Evolutionary conservation across 2,888 invertebrate genomes (phyloP), one percentile per base, ranked within the genome.

Genomic region (Steinernema scapterisci): DNA sequence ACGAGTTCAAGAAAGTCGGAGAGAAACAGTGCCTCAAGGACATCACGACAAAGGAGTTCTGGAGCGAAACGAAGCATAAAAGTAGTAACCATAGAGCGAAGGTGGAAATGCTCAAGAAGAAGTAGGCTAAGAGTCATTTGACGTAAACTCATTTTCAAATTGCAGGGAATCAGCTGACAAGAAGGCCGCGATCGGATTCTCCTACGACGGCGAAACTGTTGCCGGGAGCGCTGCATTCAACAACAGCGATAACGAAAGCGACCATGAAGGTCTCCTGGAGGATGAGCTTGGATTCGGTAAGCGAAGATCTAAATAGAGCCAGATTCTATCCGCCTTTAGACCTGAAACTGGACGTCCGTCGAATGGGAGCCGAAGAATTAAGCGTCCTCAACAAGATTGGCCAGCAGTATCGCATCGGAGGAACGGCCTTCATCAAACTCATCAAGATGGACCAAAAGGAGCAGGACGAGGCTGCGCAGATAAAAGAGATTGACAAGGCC

Each of bases 401-500:
- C n/a, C 81, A 83, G 76, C 78, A 79, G 25, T 84, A 78, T 71
- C 80, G 54, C 25, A 72, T 79, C 70, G 75, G 72, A 13, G 70
- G 76, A 1, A 79, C 76, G 16, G 71, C 76, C 9, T 79, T 79
- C 38, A 7, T 56, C 16, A 46, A 46, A 43, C 56, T 84, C n/a
- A 75, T 83, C 31, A 73, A 75, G 71, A 81, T 85, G n/a, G 86
- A 86, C 77, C 83, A 80, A 52, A 80, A 79, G 38, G 83, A 83
- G 27, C 77, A 81, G 75, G 63, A 75, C 44, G 83, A 84, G 44
- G 79, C 79, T 13, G 82, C 82, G 5, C 80, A 84, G 71, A 75
- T 86, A 21, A 83, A 80, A 76, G 82, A 84, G 72, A 85, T 86
- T 74, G 86, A 86, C 72, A 79, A 83, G 51, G 85, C 85, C 73